phyloP scores from a whole-genome alignment of 1,140 invertebrate genomes.

The Zaprionus capensis region DNA sequence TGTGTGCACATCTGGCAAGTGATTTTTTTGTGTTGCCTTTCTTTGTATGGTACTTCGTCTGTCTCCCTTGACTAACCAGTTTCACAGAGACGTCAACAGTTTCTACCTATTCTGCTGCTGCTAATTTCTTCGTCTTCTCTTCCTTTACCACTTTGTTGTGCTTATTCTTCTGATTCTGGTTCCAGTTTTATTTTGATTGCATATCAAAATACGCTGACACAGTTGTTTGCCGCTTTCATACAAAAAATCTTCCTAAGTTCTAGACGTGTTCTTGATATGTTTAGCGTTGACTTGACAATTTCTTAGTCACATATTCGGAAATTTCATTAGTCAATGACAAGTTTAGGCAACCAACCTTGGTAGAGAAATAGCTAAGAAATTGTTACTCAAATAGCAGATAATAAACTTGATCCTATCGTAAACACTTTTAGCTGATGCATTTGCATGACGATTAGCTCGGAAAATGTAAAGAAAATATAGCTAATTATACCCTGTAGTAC shows the following conservation, averaged over 20 bases:
- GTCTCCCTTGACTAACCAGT: conserved; percentile 58
- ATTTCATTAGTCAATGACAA: conserved; percentile 23
- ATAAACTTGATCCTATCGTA: neutral
- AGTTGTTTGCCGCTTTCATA: conserved; percentile 25
- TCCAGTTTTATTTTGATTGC: conserved; percentile 10
- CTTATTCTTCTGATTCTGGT: conserved; percentile 15
- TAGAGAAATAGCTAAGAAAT: neutral
- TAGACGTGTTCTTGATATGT: conserved; percentile 30
- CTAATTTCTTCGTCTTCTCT: conserved; percentile 38
- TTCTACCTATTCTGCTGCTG: conserved; percentile 29
- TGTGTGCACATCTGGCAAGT: conserved; percentile 8
- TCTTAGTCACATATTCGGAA: conserved; percentile 17
- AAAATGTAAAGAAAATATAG: neutral
- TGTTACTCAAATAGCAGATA: neutral
- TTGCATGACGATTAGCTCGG: neutral
- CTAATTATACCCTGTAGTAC: neutral
- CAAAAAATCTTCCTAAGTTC: conserved; percentile 21
- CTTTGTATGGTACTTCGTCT: conserved; percentile 49
- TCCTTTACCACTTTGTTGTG: conserved; percentile 14
- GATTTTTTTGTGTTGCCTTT: conserved; percentile 41
- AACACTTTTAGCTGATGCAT: neutral
- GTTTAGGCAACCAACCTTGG: conserved; percentile 11
- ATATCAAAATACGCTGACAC: conserved; percentile 31
- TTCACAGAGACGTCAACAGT: conserved; percentile 38
- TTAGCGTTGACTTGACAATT: conserved; percentile 50